Evolutionary conservation across 2,888 invertebrate species (phyloP).

Genomic region (Drosophila bunnanda): DNA sequence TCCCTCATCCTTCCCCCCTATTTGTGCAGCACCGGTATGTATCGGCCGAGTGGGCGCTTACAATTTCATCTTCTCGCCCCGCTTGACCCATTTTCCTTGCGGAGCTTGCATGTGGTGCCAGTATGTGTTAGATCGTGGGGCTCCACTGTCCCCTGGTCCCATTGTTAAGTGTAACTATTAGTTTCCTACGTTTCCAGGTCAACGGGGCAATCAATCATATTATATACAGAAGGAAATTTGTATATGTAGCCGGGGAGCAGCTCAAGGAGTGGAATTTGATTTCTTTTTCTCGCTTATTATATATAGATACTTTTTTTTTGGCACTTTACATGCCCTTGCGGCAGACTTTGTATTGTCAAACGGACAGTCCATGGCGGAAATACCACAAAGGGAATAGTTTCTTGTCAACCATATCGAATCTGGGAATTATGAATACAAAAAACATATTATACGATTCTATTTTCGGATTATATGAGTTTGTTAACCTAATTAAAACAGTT

Average conservation of each 20-base stretch:
- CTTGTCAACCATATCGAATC: conserved; percentile 34
- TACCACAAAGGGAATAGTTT: conserved; percentile 20
- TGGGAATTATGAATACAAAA: not conserved
- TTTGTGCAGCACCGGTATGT: conserved; percentile 59
- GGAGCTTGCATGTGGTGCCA: conserved; percentile 10
- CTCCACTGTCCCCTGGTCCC: conserved; percentile 57
- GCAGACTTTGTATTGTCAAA: conserved; percentile 35
- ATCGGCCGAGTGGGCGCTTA: conserved; percentile 50
- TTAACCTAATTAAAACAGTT: not conserved
- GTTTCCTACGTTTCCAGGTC: conserved; percentile 79
- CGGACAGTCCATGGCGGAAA: conserved; percentile 28
- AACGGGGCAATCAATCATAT: conserved; percentile 82
- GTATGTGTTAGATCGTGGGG: conserved; percentile 16
- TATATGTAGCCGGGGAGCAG: conserved; percentile 48
- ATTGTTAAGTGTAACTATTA: conserved; percentile 82
- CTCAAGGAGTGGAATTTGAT: conserved; percentile 47
- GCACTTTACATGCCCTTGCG: conserved; percentile 47
- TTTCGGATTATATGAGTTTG: not conserved
- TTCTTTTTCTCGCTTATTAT: conserved; percentile 11
- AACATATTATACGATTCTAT: conserved; percentile 3
- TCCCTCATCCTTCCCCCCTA: conserved; percentile 32
- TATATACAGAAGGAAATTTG: conserved; percentile 75
- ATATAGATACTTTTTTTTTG: conserved; percentile 27
- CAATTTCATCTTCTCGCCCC: conserved; percentile 54
- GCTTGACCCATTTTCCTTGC: conserved; percentile 71